These are phyloP conservation scores for Acutogordius australiensis DNA, from an alignment of 2,888 invertebrate species.

Conservation along the genomic window DNA sequence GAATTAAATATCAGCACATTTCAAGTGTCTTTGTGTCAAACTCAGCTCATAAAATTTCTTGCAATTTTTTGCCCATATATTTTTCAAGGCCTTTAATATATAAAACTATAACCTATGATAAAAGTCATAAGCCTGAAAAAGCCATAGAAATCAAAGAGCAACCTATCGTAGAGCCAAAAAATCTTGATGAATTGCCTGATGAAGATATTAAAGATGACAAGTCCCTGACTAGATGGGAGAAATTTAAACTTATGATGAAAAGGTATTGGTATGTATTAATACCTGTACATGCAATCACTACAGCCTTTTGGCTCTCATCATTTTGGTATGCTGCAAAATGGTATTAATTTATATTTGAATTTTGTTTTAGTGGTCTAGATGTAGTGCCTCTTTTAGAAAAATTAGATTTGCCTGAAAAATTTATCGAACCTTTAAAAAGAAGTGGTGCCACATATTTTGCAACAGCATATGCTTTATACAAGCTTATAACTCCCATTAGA, in stretches of 20 bases:
- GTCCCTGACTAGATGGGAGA: conserved; percentile 17
- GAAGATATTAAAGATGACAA: conserved; percentile 5
- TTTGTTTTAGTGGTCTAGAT: conserved; percentile 50
- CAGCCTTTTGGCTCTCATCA: conserved; percentile 51
- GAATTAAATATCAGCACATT: too few species aligned
- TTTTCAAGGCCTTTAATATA: too few species aligned
- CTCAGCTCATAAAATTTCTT: too few species aligned
- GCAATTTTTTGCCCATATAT: too few species aligned
- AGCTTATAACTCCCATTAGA: conserved; percentile 31
- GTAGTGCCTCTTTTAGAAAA: conserved; percentile 45
- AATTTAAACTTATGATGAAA: conserved; percentile 62
- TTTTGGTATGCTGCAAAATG: conserved; percentile 59
- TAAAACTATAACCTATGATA: too few species aligned
- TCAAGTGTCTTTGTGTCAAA: too few species aligned
- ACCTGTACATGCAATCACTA: conserved; percentile 66
- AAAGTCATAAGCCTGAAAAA: too few species aligned
- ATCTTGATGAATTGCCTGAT: too few species aligned
- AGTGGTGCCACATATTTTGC: conserved; percentile 61
- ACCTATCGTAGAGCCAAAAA: too few species aligned
- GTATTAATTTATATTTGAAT: conserved; percentile 27
- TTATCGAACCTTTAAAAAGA: conserved; percentile 42
- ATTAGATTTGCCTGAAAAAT: conserved; percentile 43
- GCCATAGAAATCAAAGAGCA: too few species aligned
- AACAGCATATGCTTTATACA: conserved; percentile 62
- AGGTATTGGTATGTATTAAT: conserved; percentile 85